A percentile compares a stretch with the other conserved stretches of the same genome.
Evolutionary conservation across 92 coral and sea anemone species (phyloP).

Genomic region (Isaurus tuberculatus): DNA sequence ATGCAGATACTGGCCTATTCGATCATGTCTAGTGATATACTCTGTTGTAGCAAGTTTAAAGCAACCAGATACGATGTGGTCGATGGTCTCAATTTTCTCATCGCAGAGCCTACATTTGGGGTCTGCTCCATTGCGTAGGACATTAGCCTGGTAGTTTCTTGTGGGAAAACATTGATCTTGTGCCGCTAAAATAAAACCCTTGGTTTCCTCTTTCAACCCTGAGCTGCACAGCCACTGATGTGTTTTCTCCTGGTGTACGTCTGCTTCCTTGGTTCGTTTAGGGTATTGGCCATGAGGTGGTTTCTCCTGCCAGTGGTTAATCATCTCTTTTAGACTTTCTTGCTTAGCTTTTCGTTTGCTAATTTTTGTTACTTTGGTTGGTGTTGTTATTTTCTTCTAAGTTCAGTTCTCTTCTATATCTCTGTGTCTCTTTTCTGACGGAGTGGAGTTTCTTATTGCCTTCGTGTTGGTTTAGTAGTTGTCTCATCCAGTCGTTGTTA

Average conservation of each 20-base stretch:
- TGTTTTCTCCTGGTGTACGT: no score
- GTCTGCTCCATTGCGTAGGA: no score
- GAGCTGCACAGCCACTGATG: no score
- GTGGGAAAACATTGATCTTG: no score
- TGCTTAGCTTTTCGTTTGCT: neutral
- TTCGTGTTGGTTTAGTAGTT: constrained; percentile 31
- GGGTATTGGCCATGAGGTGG: no score
- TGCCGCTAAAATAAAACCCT: no score
- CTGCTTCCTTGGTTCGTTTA: no score
- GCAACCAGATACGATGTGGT: no score
- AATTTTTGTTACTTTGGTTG: neutral
- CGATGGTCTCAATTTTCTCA: no score
- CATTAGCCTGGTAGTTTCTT: no score
- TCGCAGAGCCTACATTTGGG: no score
- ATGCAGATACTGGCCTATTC: neutral
- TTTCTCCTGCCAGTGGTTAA: neutral
- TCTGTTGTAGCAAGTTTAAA: neutral
- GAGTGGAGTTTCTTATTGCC: constrained; percentile 31
- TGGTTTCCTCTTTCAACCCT: no score
- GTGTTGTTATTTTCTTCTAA: neutral
- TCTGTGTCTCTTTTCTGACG: constrained; percentile 33
- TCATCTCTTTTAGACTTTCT: neutral
- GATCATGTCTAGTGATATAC: neutral
- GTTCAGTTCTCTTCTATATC: neutral
- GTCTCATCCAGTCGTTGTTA: constrained; percentile 21